Evolutionary conservation across 2,888 invertebrate species (phyloP), one percentile per base, ranked within the genome.

Genomic region (Andricus quercusramuli): DNA sequence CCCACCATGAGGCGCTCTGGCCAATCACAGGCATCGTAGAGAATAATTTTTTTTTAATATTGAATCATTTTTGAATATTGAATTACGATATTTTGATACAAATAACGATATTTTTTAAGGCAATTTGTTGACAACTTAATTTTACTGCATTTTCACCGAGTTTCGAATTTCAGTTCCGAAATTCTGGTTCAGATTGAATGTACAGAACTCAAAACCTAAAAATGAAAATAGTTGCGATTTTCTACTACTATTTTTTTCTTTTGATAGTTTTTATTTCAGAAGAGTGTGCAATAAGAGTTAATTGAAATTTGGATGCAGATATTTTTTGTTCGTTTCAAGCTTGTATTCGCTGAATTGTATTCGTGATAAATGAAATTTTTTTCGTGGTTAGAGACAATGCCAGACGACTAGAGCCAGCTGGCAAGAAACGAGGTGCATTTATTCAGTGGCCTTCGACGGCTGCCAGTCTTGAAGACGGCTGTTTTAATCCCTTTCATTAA

Each of bases 321-420:
- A n/a, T 70, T 44, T 70, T 70, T 29, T 70, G 32, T 29, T 51
- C 11, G 3, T 51, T 74, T n/a, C 29, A n/a, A 25, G 29, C n/a
- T 29, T 74, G 47, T 29, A 74, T 44, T 47, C 25, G 29, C 25
- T 29, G 47, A 70, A 70, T 47, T 70, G 20, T 29, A 70, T 51
- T 74, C 29, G 29, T 32, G 56, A 74, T 74, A 13, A 56, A 56
- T 29, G 20, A 32, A 32, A 74, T 74, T 74, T 51, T 70, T 67
- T 44, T 32, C 74, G 51, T n/a, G 11, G 37, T 32, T 15, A 67
- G 51, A 74, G 74, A 74, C 29, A 74, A 74, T 56, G n/a, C 51
- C 51, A 29, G 51, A 74, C 29, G 51, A 29, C 22, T 70, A 47
- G 70, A 47, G 70, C 56, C 74, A 74, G 56, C 51, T 74, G 74